These are phyloP conservation scores for Remorina albescens DNA, from an alignment of 2,797 vertebrate genomes.

Conservation along the genomic window DNA sequence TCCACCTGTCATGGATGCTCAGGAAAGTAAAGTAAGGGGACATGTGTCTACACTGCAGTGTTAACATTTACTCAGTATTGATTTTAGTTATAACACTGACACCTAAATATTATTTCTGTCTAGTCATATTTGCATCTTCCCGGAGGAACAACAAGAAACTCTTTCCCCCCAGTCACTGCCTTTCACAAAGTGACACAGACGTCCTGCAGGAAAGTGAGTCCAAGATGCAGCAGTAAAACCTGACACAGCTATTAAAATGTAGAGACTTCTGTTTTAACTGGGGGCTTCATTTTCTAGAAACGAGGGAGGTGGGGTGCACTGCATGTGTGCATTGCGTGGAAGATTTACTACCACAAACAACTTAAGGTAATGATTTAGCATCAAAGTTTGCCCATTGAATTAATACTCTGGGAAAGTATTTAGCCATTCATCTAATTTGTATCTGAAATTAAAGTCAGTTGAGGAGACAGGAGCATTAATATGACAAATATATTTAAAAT, in stretches of 20 bases:
- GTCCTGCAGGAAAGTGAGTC: slow-evolving; percentile 50
- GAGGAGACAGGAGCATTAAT: neutral
- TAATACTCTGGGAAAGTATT: neutral
- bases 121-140: neutral
- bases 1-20: neutral
- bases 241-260: neutral
- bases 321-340: slow-evolving; percentile 77
- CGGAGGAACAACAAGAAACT: neutral
- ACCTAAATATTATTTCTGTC: neutral
- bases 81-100: neutral
- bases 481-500: neutral
- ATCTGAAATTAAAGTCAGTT: neutral
- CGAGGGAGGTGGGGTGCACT: slow-evolving; percentile 56
- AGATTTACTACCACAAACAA: slow-evolving; percentile 67
- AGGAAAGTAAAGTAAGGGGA: slow-evolving; percentile 46
- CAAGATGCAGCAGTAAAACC: neutral
- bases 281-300: too few species aligned
- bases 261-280: neutral
- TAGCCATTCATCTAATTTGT: neutral
- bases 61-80: neutral
- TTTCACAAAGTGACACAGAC: slow-evolving; percentile 37
- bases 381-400: neutral
- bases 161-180: slow-evolving; percentile 21
- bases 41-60: neutral
- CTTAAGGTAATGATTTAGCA: slow-evolving; percentile 52